Evolutionary conservation across 2,797 vertebrate genomes (phyloP).

Genomic region (Sandelia bainsii): DNA sequence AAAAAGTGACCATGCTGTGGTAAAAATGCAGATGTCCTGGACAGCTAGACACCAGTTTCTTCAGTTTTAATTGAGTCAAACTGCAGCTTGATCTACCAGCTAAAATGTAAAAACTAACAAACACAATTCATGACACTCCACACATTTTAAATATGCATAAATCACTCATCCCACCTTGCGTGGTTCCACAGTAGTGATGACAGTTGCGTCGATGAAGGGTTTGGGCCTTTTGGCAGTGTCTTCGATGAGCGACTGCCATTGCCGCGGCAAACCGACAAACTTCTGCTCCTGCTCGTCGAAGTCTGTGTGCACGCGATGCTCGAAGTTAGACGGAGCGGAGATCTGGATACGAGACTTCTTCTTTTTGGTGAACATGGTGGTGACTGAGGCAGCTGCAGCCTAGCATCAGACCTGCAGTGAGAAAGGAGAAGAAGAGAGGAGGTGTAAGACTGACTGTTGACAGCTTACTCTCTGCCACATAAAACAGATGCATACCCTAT

Average conservation of each 20-base stretch:
- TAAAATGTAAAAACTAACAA: background rate
- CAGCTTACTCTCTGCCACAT: constrained; percentile 1
- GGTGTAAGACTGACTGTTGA: background rate
- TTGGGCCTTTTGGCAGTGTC: constrained; percentile 95
- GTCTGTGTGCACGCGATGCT: constrained; percentile 96
- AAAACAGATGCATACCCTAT: background rate
- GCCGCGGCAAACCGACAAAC: constrained; percentile 93
- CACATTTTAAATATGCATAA: background rate
- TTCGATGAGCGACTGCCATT: constrained; percentile 98
- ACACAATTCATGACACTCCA: background rate
- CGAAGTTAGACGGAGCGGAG: constrained; percentile 95
- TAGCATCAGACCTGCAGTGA: constrained; percentile 82
- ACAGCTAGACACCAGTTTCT: background rate
- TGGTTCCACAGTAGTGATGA: constrained; percentile 92
- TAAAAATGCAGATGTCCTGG: no score
- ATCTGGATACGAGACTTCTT: constrained; percentile 96
- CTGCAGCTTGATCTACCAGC: background rate
- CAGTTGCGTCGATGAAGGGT: constrained; percentile 90
- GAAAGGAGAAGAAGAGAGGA: constrained; percentile 3
- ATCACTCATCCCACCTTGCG: constrained; percentile 85
- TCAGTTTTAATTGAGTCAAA: background rate
- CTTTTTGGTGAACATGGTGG: constrained; percentile 93
- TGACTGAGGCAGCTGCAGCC: constrained; percentile 57
- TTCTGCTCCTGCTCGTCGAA: constrained; percentile 95
- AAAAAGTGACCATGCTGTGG: background rate